These are phyloP conservation scores for Helicoverpa zea DNA, from an alignment of 1,140 invertebrate genomes.

Conservation along the genomic window DNA sequence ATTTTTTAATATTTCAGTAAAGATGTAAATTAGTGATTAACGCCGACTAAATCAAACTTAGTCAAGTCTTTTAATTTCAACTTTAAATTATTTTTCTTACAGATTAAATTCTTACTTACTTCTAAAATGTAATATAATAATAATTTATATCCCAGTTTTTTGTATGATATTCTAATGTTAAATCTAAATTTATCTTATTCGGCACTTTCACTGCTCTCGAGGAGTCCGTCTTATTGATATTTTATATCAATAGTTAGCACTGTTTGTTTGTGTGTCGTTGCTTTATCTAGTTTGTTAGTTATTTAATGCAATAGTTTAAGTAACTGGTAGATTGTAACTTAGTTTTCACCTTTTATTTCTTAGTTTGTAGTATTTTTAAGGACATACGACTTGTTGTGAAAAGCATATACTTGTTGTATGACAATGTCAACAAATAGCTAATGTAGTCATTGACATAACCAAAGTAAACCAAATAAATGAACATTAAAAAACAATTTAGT, in stretches of 20 bases:
- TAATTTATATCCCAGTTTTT: slow-evolving; percentile 44
- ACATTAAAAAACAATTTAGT: too few species aligned
- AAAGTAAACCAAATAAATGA: too few species aligned
- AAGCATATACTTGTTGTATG: too few species aligned
- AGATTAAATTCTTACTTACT: background rate
- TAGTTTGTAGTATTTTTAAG: background rate
- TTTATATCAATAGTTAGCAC: slow-evolving; percentile 36
- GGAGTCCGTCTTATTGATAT: slow-evolving; percentile 32
- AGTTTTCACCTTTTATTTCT: background rate
- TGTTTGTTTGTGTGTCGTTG: background rate
- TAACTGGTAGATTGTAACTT: too few species aligned
- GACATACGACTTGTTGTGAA: background rate
- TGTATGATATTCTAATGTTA: slow-evolving; percentile 43
- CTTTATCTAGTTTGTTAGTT: background rate
- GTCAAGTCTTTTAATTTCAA: slow-evolving; percentile 14
- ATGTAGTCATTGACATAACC: too few species aligned
- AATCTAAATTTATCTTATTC: slow-evolving; percentile 40
- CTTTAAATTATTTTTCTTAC: slow-evolving; percentile 19
- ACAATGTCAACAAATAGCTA: too few species aligned
- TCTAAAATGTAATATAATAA: slow-evolving; percentile 15
- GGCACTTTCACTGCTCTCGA: slow-evolving; percentile 44
- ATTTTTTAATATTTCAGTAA: too few species aligned
- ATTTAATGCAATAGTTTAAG: too few species aligned
- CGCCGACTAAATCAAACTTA: slow-evolving; percentile 35
- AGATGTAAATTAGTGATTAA: too few species aligned